phyloP scores from a whole-genome alignment of 2,888 invertebrate genomes.

The Crocallis elinguaria region DNA sequence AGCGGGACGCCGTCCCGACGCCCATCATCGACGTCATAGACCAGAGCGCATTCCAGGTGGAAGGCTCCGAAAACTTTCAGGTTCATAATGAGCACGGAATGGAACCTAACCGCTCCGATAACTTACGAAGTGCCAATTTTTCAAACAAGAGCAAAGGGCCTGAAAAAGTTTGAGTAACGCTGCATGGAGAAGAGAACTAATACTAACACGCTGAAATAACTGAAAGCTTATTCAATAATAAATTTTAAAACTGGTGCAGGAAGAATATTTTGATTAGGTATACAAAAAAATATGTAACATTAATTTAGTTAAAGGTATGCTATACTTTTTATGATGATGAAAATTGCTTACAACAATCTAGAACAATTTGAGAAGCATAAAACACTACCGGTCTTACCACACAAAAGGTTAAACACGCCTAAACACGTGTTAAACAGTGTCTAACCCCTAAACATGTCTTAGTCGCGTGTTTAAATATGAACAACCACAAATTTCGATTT shows the following conservation, averaged over 20 bases:
- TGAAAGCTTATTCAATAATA: neutral
- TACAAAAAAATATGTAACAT: too few species aligned
- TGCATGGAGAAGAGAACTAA: slow-evolving; percentile 3
- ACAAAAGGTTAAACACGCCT: too few species aligned
- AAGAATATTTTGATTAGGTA: neutral
- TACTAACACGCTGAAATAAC: neutral
- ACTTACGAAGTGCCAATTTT: neutral
- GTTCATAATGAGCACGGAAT: slow-evolving; percentile 40
- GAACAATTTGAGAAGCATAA: too few species aligned
- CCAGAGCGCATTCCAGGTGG: slow-evolving; percentile 87
- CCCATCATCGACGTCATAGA: slow-evolving; percentile 98
- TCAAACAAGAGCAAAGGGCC: neutral
- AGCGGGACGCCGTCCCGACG: slow-evolving; percentile 92
- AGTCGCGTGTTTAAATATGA: too few species aligned
- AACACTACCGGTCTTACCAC: too few species aligned
- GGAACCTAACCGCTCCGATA: too few species aligned
- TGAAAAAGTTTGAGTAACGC: slow-evolving; percentile 15
- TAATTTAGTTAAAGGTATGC: too few species aligned
- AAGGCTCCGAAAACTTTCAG: slow-evolving; percentile 66
- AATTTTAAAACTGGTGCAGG: neutral
- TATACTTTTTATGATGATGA: too few species aligned
- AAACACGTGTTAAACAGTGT: too few species aligned
- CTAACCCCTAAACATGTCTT: too few species aligned
- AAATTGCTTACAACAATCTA: too few species aligned
- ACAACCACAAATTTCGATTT: too few species aligned